A percentile compares a stretch with the other conserved stretches of the same genome.
Conservation (phyloP, 2,888 invertebrate species). For the Caradrina kadenii region DNA sequence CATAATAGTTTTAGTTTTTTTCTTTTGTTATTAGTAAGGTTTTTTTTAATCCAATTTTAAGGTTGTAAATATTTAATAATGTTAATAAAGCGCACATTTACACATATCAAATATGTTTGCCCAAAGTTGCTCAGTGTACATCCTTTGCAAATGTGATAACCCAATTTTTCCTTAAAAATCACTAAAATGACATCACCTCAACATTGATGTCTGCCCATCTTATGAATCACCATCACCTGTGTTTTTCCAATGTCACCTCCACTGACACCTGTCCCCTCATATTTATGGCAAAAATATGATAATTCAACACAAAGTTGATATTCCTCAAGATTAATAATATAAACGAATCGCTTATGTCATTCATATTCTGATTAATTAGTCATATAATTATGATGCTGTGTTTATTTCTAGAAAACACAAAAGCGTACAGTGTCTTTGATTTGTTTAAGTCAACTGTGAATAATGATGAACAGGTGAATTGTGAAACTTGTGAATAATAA, state of each 20-base stretch:
- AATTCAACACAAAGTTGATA: slow-evolving; percentile 49
- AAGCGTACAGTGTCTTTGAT: slow-evolving; percentile 27
- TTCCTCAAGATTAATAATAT: slow-evolving; percentile 51
- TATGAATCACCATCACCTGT: slow-evolving; percentile 56
- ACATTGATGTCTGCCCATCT: slow-evolving; percentile 35
- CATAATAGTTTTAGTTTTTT: no score
- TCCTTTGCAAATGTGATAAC: slow-evolving; percentile 26
- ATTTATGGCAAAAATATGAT: slow-evolving; percentile 61
- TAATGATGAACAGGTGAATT: slow-evolving; percentile 25
- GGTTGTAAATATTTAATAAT: no score
- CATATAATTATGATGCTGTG: slow-evolving; percentile 35
- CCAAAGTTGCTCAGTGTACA: slow-evolving; percentile 7
- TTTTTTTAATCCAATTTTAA: no score
- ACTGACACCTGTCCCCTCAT: slow-evolving; percentile 53
- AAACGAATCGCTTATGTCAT: slow-evolving; percentile 59
- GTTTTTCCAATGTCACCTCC: slow-evolving; percentile 61
- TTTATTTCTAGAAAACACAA: slow-evolving; percentile 44
- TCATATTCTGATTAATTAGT: slow-evolving; percentile 57
- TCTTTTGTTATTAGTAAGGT: no score
- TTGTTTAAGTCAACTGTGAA: slow-evolving; percentile 33
- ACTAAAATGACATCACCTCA: slow-evolving; percentile 57
- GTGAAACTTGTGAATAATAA: slow-evolving; percentile 4
- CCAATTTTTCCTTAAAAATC: slow-evolving; percentile 47
- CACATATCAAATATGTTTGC: not conserved
- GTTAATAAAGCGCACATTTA: no score